Evolutionary conservation across 2,888 invertebrate species (phyloP), one percentile per base, ranked within the genome.

Genomic region (Drosophila niveifrons): DNA sequence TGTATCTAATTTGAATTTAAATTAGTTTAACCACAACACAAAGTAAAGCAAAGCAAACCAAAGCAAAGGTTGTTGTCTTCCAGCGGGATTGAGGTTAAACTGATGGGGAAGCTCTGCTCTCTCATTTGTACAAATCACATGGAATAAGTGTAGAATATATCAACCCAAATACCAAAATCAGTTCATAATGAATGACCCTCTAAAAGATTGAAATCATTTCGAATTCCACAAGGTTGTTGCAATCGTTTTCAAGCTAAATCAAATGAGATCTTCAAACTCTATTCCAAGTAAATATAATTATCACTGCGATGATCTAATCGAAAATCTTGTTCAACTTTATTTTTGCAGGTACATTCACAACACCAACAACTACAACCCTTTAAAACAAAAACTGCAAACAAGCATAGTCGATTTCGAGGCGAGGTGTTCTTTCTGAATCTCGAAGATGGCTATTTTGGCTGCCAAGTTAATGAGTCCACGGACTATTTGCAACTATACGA

Each of bases 371-470:
- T 66, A 82, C 95, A 95, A 93, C 95, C 95, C 93, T 95, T 96
- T 94, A 95, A 92, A 87, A 91, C 91, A 88, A 90, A 89, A 23
- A 23, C 23, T 90, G 78, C 88, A 72, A 92, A 67, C 65, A 79
- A 91, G 88, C 90, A 90, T 86, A 91, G 92, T 91, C 92, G 92
- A 94, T 95, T 96, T 94, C 96, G 95, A 94, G 95, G 96, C 93
- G 98, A 98, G 95, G 96, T 98, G 93, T 98, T 98, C 95, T 97
- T 98, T 94, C 95, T 98, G 93, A 98, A 98, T 94, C 95, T 98
- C 93, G 98, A 98, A 94, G 98, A 98, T 94, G 98, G 98, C 92
- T 98, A 97, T 93, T 98, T 98, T 94, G 98, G 98, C 91, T 98
- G 98, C 94, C 98, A 98, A 95, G 97, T 98, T 90, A 98, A 98